Conservation (phyloP, 1,140 invertebrate genomes). For the Bombus affinis region DNA sequence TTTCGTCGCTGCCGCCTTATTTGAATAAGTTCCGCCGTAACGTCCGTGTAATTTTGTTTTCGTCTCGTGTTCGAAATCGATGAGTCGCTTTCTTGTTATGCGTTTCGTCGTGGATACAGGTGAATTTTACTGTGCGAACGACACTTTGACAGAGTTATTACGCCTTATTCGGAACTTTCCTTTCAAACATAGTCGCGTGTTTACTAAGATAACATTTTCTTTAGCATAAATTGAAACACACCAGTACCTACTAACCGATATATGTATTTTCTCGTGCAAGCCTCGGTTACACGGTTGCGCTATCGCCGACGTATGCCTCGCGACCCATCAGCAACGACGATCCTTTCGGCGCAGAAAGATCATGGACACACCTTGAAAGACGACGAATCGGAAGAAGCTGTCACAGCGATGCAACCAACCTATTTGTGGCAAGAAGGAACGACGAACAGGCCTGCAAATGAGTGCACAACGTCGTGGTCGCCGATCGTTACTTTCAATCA, state of each 20-base stretch:
- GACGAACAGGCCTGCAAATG: slow-evolving; percentile 71
- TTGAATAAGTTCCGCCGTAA: not conserved
- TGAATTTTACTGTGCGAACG: not conserved
- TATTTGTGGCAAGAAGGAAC: slow-evolving; percentile 26
- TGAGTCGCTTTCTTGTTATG: not conserved
- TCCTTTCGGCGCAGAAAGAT: not conserved
- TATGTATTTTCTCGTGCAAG: no score
- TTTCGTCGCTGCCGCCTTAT: not conserved
- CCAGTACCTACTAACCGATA: no score
- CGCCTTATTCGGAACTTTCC: not conserved
- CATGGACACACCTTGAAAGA: not conserved
- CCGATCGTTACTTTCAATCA: slow-evolving; percentile 77
- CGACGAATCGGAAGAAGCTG: slow-evolving; percentile 10
- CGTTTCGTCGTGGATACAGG: not conserved
- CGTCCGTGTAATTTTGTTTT: not conserved
- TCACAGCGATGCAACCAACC: not conserved
- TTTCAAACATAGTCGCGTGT: not conserved
- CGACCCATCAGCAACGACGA: no score
- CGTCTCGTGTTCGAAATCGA: not conserved
- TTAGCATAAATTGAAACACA: no score
- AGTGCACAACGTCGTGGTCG: slow-evolving; percentile 62
- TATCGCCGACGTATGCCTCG: no score
- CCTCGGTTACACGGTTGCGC: no score
- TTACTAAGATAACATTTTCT: no score
- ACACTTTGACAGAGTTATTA: no score